These are phyloP conservation scores for Xiphorhynchus elegans DNA, from an alignment of 2,113 vertebrate species.

Conservation along the genomic window DNA sequence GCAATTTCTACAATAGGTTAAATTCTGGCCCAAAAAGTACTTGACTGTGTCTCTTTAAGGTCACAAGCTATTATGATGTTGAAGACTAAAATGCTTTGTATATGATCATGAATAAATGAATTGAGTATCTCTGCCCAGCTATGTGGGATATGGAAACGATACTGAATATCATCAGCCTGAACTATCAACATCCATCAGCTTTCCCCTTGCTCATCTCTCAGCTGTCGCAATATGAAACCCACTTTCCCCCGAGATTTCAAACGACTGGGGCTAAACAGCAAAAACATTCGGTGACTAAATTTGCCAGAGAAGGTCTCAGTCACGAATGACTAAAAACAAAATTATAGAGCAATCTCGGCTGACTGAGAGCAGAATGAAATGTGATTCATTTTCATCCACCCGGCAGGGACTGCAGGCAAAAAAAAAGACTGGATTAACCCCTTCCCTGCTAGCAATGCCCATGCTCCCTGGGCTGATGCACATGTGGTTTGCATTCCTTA, in stretches of 20 bases:
- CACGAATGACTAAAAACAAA: conserved; percentile 78
- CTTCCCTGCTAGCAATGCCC: background rate
- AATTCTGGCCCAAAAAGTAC: conserved; percentile 46
- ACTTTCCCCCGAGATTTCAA: conserved; percentile 58
- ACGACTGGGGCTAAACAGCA: conserved; percentile 61
- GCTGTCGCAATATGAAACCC: conserved; percentile 58
- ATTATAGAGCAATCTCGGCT: conserved; percentile 76
- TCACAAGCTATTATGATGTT: conserved; percentile 62
- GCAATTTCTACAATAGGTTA: conserved; percentile 58
- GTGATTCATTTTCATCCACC: conserved; percentile 75
- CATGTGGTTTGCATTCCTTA: background rate
- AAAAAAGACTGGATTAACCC: conserved; percentile 43
- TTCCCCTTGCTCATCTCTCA: conserved; percentile 66
- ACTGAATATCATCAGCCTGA: conserved; percentile 49
- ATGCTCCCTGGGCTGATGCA: background rate
- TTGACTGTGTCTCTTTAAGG: conserved; percentile 64
- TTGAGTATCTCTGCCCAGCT: conserved; percentile 46
- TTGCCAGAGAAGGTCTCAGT: conserved; percentile 75
- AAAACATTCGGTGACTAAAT: conserved; percentile 70
- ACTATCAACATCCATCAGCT: conserved; percentile 68
- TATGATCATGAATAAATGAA: conserved; percentile 69
- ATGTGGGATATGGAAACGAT: conserved; percentile 62
- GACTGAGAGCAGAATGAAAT: conserved; percentile 73
- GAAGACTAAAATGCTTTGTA: conserved; percentile 61
- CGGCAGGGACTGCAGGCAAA: conserved; percentile 28